Evolutionary conservation across 2,888 invertebrate genomes (phyloP), one percentile per base, ranked within the genome.

Genomic region (Luperina nickerlii): DNA sequence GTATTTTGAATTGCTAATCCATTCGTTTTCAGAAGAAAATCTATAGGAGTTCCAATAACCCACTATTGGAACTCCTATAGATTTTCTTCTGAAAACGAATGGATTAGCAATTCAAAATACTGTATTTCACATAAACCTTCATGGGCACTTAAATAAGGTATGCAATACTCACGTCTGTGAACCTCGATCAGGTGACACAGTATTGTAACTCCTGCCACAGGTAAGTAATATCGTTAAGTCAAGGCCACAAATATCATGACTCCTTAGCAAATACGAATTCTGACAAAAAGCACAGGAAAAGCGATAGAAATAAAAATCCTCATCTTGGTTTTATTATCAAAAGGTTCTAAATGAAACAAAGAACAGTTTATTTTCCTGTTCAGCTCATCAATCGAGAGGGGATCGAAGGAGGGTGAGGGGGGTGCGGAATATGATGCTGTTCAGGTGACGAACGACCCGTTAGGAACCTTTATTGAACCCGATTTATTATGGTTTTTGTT

Each of bases 381-480:
- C 87, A 57, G 79, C 66, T 84, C 80, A 87, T 84, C 84, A 84
- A 74, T 84, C 63, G 74, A 51, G 51, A 38, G 68, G 27, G 57
- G 63, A 1, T 63, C 27, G 38, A 20, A 8, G 38, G 24, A n/a
- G 20, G 7, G 42, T 0, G 2, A 18, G 60, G 6, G 13, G 20
- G 27, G 8, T 38, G 67, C 68, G 24, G 67, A 60, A 76, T 71
- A 87, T 84, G 84, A 84, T 87, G 84, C 72, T 73, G 84, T 79
- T 87, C 87, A 87, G 79, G 84, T 87, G 84, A 87, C 73, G 84
- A 74, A 84, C 84, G 75, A 76, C 45, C 84, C 80, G 66, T 73
- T 84, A 48, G 15, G n/a, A 65, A 60, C 51, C 65, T 75, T 78
- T 79, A 76, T 84, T 87, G 84, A 79, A 84, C 71, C 48, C 68